Base-by-base conservation (phyloP, 1,140 invertebrate species). In the Diachasmimorpha longicaudata region DNA sequence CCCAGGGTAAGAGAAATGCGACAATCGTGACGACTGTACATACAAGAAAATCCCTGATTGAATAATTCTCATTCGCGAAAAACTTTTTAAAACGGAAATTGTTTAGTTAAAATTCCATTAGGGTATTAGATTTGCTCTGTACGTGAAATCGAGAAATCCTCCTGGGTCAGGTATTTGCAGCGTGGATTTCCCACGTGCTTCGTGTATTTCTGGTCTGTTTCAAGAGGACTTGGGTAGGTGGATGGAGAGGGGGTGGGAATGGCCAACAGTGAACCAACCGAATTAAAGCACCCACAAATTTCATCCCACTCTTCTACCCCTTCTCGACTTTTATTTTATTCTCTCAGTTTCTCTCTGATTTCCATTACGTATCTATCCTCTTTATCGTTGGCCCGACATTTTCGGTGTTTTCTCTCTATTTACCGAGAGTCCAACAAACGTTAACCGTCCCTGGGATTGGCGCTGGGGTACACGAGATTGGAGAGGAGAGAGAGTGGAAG, bases 171-270 rank as follows among this genome's bases (percentile, higher is more conserved):
- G 79, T 77, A 70, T 69, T 48, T 42, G 74, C 46, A 48, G 70
- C 42, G 66, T 71, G 73, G 77, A 82, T 81, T 82, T 78, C 74
- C 77, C 72, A 79, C 77, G 76, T 80, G 79, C 79, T 80, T 77
- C 76, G 74, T 79, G 79, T 83, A 78, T 70, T 78, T 79, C 79
- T 79, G 74, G 63, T 66, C 16, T 16, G 46, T 68, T 44, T 66
- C 21, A 68, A 74, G 23, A 63, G 70, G 55, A 70, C 36, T 75
- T 52, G 68, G 66, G 48, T 63, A 39, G 68, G 25, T 14, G 39
- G 69, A 16, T 42, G 16, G 16, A 1, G 37, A 55, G 31, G 46
- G 23, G 10, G 16, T 3, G 16, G 23, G 16, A 6, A 42, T 42
- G 9, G 4, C 39, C 48, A 55, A 31, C 66, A 13, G 25, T 68